Conservation (phyloP, 2,113 vertebrate genomes). For the Mobula birostris region DNA sequence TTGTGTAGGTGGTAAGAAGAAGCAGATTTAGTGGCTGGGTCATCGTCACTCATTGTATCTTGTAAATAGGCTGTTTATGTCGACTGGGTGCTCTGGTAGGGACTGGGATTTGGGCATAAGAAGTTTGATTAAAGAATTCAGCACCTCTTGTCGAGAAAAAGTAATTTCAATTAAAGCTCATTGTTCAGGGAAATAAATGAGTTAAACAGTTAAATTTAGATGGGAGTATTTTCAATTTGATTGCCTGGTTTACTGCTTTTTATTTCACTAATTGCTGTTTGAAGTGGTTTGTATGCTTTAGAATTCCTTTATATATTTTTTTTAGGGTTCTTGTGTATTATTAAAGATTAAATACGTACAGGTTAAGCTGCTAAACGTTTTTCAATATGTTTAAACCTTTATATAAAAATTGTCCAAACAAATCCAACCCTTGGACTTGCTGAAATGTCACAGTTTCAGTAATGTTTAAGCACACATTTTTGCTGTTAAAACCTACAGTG, state of each 20-base stretch:
- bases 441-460: background rate
- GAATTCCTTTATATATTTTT: slow-evolving; percentile 15
- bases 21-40: background rate
- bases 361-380: slow-evolving; percentile 5
- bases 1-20: background rate
- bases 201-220: background rate
- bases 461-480: background rate
- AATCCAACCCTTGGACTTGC: background rate
- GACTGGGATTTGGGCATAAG: background rate
- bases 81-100: background rate
- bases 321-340: background rate
- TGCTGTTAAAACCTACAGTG: background rate
- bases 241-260: slow-evolving; percentile 28
- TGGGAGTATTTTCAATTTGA: slow-evolving; percentile 2
- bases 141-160: background rate
- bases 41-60: background rate
- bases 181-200: background rate
- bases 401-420: slow-evolving; percentile 1
- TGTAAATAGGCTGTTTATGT: background rate
- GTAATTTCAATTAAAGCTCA: background rate
- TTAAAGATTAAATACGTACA: slow-evolving; percentile 15
- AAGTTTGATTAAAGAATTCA: background rate
- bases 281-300: slow-evolving; percentile 25
- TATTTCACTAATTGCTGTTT: slow-evolving; percentile 28
- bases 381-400: slow-evolving; percentile 18